phyloP scores from a whole-genome alignment of 2,888 invertebrate species.

The Brassicogethes aeneus region DNA sequence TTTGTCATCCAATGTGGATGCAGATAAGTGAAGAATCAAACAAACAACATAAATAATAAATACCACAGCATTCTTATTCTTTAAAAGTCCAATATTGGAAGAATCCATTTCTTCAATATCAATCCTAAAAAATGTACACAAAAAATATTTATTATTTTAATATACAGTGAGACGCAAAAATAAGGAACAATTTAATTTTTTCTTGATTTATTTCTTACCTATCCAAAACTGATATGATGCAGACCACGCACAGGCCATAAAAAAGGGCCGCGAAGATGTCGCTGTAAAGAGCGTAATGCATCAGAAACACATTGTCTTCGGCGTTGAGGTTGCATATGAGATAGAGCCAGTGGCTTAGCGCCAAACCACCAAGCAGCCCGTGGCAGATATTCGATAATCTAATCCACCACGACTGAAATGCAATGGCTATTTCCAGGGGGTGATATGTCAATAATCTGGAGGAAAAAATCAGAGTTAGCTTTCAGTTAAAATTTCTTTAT shows the following conservation, averaged over 20 bases:
- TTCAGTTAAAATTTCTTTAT: too few species aligned
- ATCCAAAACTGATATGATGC: constrained; percentile 51
- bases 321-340: constrained; percentile 45
- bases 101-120: constrained; percentile 25
- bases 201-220: constrained; percentile 38
- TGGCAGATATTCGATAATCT: constrained; percentile 48
- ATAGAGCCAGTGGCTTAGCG: constrained; percentile 50
- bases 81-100: not conserved
- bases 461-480: constrained; percentile 4
- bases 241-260: constrained; percentile 50
- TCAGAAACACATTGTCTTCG: constrained; percentile 31
- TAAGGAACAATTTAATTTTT: constrained; percentile 1
- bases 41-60: constrained; percentile 32
- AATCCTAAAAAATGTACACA: constrained; percentile 30
- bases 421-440: constrained; percentile 47
- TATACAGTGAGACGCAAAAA: too few species aligned
- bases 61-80: constrained; percentile 16
- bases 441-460: constrained; percentile 19
- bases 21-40: constrained; percentile 32
- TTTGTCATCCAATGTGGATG: constrained; percentile 34
- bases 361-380: constrained; percentile 51
- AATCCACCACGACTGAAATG: constrained; percentile 47
- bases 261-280: constrained; percentile 41
- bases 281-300: constrained; percentile 36
- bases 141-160: too few species aligned